A percentile compares a stretch with the other conserved stretches of the same genome.
Evolutionary conservation across 1,140 invertebrate genomes (phyloP).

Genomic region (Andrena cerasifolii): DNA sequence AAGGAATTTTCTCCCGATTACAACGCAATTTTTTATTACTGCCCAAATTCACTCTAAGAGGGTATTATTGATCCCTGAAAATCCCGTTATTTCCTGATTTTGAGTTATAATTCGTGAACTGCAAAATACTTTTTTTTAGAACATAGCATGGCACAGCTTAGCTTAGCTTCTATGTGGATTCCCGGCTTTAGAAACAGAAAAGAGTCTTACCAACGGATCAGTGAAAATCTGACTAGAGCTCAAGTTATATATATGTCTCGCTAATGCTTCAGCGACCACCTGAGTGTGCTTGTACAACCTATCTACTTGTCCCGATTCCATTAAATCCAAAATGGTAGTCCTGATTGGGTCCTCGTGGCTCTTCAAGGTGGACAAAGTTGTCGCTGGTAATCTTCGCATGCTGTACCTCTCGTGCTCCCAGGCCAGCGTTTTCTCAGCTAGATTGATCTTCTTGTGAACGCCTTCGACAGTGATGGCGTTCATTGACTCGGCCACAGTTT

Average conservation of each 20-base stretch:
- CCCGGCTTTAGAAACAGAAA: no score
- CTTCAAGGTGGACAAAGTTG: slow-evolving; percentile 93
- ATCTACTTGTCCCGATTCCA: slow-evolving; percentile 84
- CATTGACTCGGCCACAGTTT: slow-evolving; percentile 82
- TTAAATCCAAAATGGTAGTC: slow-evolving; percentile 86
- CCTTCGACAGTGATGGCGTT: slow-evolving; percentile 86
- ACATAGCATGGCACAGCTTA: no score
- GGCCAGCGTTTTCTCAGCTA: slow-evolving; percentile 95
- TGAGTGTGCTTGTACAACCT: slow-evolving; percentile 88
- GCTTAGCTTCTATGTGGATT: no score
- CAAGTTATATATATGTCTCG: slow-evolving; percentile 93
- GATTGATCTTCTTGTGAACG: slow-evolving; percentile 98
- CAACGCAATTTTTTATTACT: no score
- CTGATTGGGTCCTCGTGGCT: slow-evolving; percentile 84
- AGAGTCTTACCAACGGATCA: slow-evolving; percentile 86
- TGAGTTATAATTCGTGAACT: no score
- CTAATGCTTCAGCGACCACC: slow-evolving; percentile 91
- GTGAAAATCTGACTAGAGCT: slow-evolving; percentile 87
- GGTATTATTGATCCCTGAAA: no score
- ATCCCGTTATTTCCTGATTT: no score
- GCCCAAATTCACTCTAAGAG: no score
- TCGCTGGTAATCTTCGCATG: slow-evolving; percentile 94
- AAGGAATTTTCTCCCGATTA: no score
- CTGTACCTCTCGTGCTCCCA: slow-evolving; percentile 99
- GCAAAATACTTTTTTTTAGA: no score